Evolutionary conservation across 64 coral and sea anemone species (phyloP), one percentile per base, ranked within the genome.

Genomic region (Anthopleura sola): DNA sequence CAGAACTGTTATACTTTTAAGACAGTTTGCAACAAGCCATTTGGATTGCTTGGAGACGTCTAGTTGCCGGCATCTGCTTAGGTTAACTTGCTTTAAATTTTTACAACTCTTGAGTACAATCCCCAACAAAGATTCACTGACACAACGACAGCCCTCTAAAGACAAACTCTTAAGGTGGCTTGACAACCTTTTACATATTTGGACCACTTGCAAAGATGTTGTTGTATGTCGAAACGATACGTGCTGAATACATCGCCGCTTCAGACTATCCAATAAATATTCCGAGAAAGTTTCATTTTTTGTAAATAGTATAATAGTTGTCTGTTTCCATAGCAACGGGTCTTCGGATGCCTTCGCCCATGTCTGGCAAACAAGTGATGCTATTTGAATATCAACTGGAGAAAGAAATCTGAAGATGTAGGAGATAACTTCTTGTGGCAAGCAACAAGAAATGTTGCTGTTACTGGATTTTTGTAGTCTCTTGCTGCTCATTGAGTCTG

Each of bases 381-480:
- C 83, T 50, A 78, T 92, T 58, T 85, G 89, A 24, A 97, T 78
- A 40, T 93, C 87, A 23, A 78, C 85, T 32, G 82, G 33, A 29
- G 86, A 87, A 0, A 97, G 90, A 84, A 97, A 97, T 78, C 94
- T 89, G 87, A 97, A 97, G 17, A 97, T 90, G 36, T 90, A 93
- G 8, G 94, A 97, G 18, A 93, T 49, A 33, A 97, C 80, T 75
- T 97, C 94, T 76, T 75, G 53, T 24, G 94, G 94, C 53, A 97
- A 55, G 86, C 87, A 55, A 58, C 56, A 66, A 31, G 24, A 91
- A 86, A 8, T 32, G 20, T 79, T 48, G 38, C 38, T 38, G 17
- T 24, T 7, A 14, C 13, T 71, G 34, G 24, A 34, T 0, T 71
- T 71, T 71, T 71, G n/a, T 12, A 32, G 28, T 32, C n/a, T 62